These are phyloP conservation scores for Thymelicus lineola DNA, from an alignment of 2,888 invertebrate species.

Conservation along the genomic window DNA sequence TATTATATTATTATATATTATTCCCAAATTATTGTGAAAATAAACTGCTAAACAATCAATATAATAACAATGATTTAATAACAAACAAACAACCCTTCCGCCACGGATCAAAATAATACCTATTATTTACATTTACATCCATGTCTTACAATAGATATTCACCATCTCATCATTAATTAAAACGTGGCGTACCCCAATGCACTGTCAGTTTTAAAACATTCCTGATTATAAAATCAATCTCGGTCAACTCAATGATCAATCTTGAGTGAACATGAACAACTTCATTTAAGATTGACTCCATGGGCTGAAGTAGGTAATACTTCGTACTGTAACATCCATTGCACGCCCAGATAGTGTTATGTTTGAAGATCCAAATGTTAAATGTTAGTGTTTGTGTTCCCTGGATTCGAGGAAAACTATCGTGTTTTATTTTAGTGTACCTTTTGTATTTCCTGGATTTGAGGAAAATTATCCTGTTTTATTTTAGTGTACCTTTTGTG, in stretches of 20 bases:
- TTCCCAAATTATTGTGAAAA: no score
- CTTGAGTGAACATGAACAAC: background rate
- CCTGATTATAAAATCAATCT: background rate
- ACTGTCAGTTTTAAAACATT: background rate
- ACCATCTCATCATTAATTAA: background rate
- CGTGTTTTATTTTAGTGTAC: conserved; percentile 80
- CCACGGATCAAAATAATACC: no score
- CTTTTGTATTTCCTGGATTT: conserved; percentile 58
- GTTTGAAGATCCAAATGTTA: conserved; percentile 36
- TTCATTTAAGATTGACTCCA: background rate
- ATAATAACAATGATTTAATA: no score
- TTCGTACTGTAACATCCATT: background rate
- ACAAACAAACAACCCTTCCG: no score
- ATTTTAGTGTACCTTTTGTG: conserved; percentile 67
- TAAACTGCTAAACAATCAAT: no score
- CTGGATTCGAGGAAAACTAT: conserved; percentile 69
- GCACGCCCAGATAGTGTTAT: conserved; percentile 4
- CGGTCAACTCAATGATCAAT: background rate
- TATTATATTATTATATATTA: no score
- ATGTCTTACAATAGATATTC: background rate
- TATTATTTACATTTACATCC: no score
- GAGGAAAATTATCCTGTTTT: conserved; percentile 79
- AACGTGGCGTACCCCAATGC: conserved; percentile 1
- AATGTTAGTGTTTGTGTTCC: conserved; percentile 53
- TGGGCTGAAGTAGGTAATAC: background rate